Percentiles rank a stretch among this genome's conserved stretches.
Conservation (phyloP, 2,888 invertebrate genomes). For the Glaucopsyche alexis region DNA sequence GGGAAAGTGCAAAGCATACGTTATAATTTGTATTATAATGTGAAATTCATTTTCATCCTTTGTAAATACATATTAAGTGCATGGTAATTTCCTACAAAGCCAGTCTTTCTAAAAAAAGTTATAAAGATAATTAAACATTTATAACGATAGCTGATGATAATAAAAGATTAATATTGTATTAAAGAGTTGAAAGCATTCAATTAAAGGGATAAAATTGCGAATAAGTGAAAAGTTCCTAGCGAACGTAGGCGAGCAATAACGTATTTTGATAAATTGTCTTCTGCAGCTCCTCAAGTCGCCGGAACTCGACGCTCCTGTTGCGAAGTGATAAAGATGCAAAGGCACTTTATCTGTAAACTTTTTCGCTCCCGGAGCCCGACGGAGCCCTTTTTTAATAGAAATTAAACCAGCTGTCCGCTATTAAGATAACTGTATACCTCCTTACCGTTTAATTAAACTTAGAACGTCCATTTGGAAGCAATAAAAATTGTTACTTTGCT, state of each 20-base stretch:
- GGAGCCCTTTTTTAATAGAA: constrained; percentile 67
- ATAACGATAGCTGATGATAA: too few relatives aligned
- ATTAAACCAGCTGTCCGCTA: constrained; percentile 65
- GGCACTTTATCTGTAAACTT: constrained; percentile 74
- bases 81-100: too few relatives aligned
- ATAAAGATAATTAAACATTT: too few relatives aligned
- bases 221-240: constrained; percentile 48
- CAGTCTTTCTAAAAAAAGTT: too few relatives aligned
- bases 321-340: constrained; percentile 55
- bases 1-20: too few relatives aligned
- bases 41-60: too few relatives aligned
- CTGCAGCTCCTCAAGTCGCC: constrained; percentile 53
- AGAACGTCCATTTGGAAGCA: constrained; percentile 33
- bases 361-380: constrained; percentile 58
- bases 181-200: constrained; percentile 17
- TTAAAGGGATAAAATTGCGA: constrained; percentile 27
- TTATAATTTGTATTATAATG: too few relatives aligned
- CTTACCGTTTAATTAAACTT: constrained; percentile 59
- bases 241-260: constrained; percentile 17
- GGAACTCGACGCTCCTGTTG: constrained; percentile 48
- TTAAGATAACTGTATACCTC: constrained; percentile 63
- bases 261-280: constrained; percentile 53
- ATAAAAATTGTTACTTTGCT: constrained; percentile 25
- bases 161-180: neutral
- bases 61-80: too few relatives aligned